A percentile compares a stretch with the other conserved stretches of the same genome.
These are phyloP conservation scores for Scortum barcoo DNA, from an alignment of 2,113 vertebrate genomes.

Conservation along the genomic window DNA sequence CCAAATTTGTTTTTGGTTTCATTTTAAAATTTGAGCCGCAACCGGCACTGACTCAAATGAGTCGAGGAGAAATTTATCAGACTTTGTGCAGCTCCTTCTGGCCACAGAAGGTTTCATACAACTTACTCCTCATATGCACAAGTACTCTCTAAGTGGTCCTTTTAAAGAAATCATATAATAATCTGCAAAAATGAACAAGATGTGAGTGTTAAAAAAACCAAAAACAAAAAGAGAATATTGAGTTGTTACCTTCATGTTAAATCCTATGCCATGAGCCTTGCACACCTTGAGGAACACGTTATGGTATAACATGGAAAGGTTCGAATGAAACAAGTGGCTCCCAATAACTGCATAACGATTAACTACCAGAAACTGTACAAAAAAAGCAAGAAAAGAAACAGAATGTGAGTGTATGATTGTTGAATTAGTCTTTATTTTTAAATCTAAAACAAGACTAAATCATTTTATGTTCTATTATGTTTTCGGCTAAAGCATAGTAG, in stretches of 20 bases:
- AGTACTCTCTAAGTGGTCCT: neutral
- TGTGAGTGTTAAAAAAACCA: neutral
- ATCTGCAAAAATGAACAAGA: neutral
- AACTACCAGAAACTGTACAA: slow-evolving; percentile 49
- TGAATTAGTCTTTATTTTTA: slow-evolving; percentile 5
- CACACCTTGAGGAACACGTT: slow-evolving; percentile 88
- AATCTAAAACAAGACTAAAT: neutral
- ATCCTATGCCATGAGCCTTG: slow-evolving; percentile 87
- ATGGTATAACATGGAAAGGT: slow-evolving; percentile 86
- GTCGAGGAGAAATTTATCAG: neutral
- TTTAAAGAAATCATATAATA: neutral
- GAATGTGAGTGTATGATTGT: neutral
- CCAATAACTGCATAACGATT: slow-evolving; percentile 83
- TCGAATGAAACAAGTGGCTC: slow-evolving; percentile 85
- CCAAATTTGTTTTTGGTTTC: neutral
- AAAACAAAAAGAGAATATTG: neutral
- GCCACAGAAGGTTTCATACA: neutral
- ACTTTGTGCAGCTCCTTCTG: neutral
- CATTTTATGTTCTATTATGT: neutral
- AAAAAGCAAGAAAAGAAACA: neutral
- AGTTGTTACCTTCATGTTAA: slow-evolving; percentile 87
- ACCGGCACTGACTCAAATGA: neutral
- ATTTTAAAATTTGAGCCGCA: neutral
- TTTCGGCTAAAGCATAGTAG: neutral
- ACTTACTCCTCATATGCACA: neutral